Evolutionary conservation across 2,113 vertebrate species (phyloP), one percentile per base, ranked within the genome.

Genomic region (Chrysochloris asiatica): DNA sequence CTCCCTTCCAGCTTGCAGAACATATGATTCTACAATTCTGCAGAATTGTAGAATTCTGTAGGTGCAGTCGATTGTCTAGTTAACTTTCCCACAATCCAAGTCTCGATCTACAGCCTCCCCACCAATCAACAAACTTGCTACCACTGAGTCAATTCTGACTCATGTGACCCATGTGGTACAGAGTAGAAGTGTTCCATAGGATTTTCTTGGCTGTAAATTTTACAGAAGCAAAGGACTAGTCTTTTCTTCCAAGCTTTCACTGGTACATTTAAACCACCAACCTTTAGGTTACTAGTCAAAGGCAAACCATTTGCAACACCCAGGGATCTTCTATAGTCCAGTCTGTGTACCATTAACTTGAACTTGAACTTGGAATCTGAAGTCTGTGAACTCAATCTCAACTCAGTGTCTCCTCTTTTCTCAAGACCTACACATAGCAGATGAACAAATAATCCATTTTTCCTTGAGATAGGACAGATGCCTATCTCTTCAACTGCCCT

Each of bases 11-110:
- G 10, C 85, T 30, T 72, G 30, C 38, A 65, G 26, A 41, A 72
- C 26, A 2, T 17, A 22, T 0, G 0, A 2, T 4, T 38, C 78
- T 67, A 1, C 0, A 3, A 14, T 61, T 45, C 84, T 6, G 38
- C 30, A 3, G 56, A 16, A 21, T 54, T 3, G 10, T 3, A 3
- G n/a, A n/a, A n/a, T n/a, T n/a, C n/a, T n/a, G n/a, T n/a, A n/a
- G n/a, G n/a, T n/a, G 5, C 43, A 6, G 47, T 13, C 8, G 47
- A 50, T 12, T 0, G 38, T 43, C 52, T 43, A 3, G 16, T 38
- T 69, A 38, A 17, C 8, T 21, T 76, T 48, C 45, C 43, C 16
- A 33, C 28, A 33, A 22, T 75, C 14, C 43, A 47, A 75, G 26
- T 73, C 14, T 8, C 41, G 14, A 17, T 47, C 73, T 33, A 30